These are phyloP conservation scores for Drosophila mayaguana DNA, from an alignment of 2,888 invertebrate genomes.

Conservation along the genomic window DNA sequence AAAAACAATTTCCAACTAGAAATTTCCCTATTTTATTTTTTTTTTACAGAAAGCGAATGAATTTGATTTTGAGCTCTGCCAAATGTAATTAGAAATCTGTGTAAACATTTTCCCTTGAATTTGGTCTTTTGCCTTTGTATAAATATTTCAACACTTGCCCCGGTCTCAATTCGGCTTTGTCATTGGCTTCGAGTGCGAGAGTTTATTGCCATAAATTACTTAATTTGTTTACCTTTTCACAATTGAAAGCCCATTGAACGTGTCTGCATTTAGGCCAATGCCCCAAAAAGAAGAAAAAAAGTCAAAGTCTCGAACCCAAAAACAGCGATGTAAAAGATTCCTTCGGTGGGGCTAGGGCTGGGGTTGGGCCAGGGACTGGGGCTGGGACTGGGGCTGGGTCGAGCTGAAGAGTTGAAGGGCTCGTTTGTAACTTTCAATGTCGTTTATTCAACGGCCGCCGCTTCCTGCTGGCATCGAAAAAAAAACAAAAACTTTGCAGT, in stretches of 20 bases:
- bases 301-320: not conserved
- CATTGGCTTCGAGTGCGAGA: constrained; percentile 17
- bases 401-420: constrained; percentile 61
- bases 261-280: constrained; percentile 40
- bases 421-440: constrained; percentile 70
- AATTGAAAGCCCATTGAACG: constrained; percentile 61
- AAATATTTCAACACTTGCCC: not conserved
- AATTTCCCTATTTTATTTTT: not conserved
- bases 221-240: constrained; percentile 69
- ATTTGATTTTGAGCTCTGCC: constrained; percentile 16
- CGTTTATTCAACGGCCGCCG: constrained; percentile 31
- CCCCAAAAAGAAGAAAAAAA: not conserved
- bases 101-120: not conserved
- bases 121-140: not conserved
- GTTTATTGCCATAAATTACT: constrained; percentile 65
- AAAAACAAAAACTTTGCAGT: not conserved
- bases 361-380: not conserved
- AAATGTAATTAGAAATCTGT: constrained; percentile 39
- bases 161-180: constrained; percentile 11
- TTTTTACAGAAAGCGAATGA: constrained; percentile 1
- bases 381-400: not conserved
- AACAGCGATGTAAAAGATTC: constrained; percentile 8
- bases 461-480: not conserved
- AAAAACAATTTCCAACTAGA: not conserved
- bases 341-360: not conserved